Evolutionary conservation across 92 coral and sea anemone species (phyloP).

Genomic region (Zoanthus solanderi): DNA sequence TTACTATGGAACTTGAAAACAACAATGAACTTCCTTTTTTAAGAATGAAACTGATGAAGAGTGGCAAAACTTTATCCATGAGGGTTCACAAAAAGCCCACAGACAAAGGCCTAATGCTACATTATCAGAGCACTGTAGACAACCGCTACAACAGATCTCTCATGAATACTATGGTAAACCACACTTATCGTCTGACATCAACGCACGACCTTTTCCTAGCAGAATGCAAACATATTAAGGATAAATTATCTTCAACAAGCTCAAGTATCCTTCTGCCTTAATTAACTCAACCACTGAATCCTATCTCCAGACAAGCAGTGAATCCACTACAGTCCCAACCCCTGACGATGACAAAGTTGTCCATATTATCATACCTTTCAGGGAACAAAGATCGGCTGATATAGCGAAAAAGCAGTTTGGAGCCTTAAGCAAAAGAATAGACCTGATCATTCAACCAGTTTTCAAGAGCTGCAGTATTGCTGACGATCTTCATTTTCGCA

Average conservation of each 20-base stretch:
- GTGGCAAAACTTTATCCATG: not conserved
- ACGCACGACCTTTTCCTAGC: too few relatives aligned
- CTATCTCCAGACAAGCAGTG: too few relatives aligned
- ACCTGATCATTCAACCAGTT: not conserved
- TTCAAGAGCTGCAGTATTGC: too few relatives aligned
- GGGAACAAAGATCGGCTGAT: not conserved
- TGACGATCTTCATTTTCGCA: too few relatives aligned
- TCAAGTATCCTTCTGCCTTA: not conserved
- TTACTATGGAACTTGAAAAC: not conserved
- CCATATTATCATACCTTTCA: too few relatives aligned
- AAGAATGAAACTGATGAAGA: not conserved
- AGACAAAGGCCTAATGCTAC: not conserved
- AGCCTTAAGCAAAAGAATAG: not conserved
- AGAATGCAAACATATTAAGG: not conserved
- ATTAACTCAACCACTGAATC: too few relatives aligned
- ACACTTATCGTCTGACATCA: not conserved
- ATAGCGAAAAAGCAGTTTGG: not conserved
- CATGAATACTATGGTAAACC: conserved; percentile 32
- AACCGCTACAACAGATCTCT: not conserved
- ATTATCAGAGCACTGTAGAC: not conserved
- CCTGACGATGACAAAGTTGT: too few relatives aligned
- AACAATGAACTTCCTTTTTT: not conserved
- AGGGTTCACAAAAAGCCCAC: not conserved
- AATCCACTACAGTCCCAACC: too few relatives aligned
- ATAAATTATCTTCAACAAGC: not conserved